Evolutionary conservation across 2,797 vertebrate species (phyloP).

Genomic region (Ataeniobius toweri): DNA sequence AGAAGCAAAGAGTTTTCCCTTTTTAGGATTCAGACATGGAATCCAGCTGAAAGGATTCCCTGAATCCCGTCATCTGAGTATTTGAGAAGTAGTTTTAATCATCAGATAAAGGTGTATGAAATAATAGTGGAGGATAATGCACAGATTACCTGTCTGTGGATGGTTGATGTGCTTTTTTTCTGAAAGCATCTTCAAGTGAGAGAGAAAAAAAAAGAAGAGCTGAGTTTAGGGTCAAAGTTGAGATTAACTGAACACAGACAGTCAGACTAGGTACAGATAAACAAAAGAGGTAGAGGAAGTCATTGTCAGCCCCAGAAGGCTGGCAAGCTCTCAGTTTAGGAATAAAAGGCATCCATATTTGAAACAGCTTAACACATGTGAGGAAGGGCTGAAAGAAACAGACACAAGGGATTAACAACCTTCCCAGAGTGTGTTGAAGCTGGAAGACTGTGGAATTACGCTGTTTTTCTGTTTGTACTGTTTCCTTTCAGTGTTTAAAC

Average conservation of each 20-base stretch:
- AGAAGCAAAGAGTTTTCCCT: constrained; percentile 42
- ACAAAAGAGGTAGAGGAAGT: constrained; percentile 71
- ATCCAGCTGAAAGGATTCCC: constrained; percentile 30
- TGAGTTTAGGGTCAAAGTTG: constrained; percentile 24
- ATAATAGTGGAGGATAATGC: constrained; percentile 26
- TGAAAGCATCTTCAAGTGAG: constrained; percentile 41
- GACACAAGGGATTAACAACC: constrained; percentile 49
- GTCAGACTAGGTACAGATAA: constrained; percentile 40
- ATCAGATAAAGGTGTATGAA: constrained; percentile 27
- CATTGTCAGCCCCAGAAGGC: constrained; percentile 54
- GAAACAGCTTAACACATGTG: constrained; percentile 25
- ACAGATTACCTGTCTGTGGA: constrained; percentile 28
- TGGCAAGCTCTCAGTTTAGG: constrained; percentile 37
- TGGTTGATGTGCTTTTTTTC: constrained; percentile 7
- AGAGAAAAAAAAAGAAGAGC: constrained; percentile 11
- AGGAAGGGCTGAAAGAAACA: constrained; percentile 33
- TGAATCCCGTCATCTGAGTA: constrained; percentile 33
- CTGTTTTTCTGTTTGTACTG: constrained; percentile 47
- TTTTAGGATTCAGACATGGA: constrained; percentile 41
- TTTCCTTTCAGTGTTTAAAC: constrained; percentile 58
- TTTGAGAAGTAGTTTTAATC: constrained; percentile 39
- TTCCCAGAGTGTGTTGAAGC: constrained; percentile 39
- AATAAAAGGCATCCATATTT: constrained; percentile 35
- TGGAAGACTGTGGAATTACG: constrained; percentile 60
- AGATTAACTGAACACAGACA: constrained; percentile 47